Conservation (phyloP, 1,140 invertebrate genomes). For the Hypsibius dujardini region DNA sequence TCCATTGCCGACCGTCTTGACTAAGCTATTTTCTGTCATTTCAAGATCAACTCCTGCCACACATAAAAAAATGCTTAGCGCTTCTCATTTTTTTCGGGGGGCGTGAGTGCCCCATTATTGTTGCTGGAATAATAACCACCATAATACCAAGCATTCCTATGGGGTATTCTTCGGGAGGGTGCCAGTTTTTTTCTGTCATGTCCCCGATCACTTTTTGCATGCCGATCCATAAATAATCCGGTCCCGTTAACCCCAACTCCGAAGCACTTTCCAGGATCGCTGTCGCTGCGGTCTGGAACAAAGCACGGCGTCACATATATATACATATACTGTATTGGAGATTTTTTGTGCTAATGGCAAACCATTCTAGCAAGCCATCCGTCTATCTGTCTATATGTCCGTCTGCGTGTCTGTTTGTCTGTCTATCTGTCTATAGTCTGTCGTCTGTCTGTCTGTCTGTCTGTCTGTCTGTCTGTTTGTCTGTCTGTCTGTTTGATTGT, state of each 20-base stretch:
- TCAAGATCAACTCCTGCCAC: constrained; percentile 1
- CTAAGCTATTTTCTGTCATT: not conserved
- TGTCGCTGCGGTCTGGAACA: not conserved
- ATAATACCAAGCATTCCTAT: not conserved
- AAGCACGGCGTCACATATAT: constrained; percentile 1
- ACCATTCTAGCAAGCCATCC: too few species aligned
- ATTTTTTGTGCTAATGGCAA: too few species aligned
- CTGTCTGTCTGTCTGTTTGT: too few species aligned
- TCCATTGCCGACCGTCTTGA: not conserved
- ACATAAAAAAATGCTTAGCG: too few species aligned
- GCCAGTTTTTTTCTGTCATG: not conserved
- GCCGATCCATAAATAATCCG: constrained; percentile 10
- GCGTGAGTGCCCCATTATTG: too few species aligned
- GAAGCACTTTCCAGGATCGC: not conserved
- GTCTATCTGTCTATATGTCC: too few species aligned
- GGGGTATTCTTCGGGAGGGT: not conserved
- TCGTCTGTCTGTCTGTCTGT: too few species aligned
- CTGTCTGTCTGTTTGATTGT: too few species aligned
- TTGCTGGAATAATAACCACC: not conserved
- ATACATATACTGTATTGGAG: too few species aligned
- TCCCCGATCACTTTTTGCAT: constrained; percentile 16
- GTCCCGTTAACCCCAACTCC: constrained; percentile 4
- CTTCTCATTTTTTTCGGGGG: too few species aligned
- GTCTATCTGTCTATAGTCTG: too few species aligned
- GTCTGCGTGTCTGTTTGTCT: too few species aligned